A percentile compares a stretch with the other conserved stretches of the same genome.
Evolutionary conservation across 2,888 invertebrate species (phyloP).

Genomic region (Adela reaumurella): DNA sequence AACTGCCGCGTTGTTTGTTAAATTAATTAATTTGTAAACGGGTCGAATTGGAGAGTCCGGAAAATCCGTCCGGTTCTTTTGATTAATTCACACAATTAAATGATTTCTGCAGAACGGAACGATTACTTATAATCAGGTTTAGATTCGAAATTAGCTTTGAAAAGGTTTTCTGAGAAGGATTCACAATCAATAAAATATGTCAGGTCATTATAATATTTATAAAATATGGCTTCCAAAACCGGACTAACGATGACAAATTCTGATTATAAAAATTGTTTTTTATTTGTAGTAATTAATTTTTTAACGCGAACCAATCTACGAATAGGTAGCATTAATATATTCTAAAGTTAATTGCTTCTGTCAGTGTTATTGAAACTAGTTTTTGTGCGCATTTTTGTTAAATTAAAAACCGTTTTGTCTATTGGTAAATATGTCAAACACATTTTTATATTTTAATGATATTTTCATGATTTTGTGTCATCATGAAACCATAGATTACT

Average conservation of each 20-base stretch:
- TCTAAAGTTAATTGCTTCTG: no score
- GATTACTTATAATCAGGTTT: not conserved
- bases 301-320: not conserved
- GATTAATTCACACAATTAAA: not conserved
- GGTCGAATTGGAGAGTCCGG: not conserved
- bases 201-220: not conserved
- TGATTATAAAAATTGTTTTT: not conserved
- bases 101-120: slow-evolving; percentile 8
- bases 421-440: no score
- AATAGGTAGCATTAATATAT: no score
- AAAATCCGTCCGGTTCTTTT: no score
- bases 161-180: not conserved
- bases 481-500: no score
- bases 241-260: not conserved
- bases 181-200: not conserved
- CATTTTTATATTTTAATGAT: no score
- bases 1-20: not conserved
- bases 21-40: not conserved
- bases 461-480: no score
- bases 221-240: not conserved
- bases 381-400: no score
- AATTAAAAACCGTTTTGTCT: no score
- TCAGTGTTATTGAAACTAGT: no score
- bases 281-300: not conserved
- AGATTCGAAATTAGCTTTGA: not conserved